Evolutionary conservation across 2,888 invertebrate species (phyloP), one percentile per base, ranked within the genome.

Genomic region (Timema cristinae): DNA sequence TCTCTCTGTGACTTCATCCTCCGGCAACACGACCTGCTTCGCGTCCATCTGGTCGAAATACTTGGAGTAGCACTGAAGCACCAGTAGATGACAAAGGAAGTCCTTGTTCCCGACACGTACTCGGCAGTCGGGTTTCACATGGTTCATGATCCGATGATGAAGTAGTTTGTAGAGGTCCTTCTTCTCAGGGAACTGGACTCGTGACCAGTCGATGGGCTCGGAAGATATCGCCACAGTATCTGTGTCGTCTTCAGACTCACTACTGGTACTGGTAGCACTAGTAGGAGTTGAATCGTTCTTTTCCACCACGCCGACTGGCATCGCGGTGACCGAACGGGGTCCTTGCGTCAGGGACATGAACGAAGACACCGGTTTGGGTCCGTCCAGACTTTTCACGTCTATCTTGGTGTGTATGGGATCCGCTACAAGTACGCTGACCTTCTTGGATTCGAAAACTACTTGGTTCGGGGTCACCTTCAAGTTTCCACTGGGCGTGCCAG

Each of bases 371-470:
- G 32, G 32, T 32, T 49, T 67, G 50, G 8, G 59, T 32, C 32
- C 32, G 32, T 32, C 32, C 32, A 32, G 32, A 32, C 32, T 68
- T 56, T 71, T 82, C 9, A 90, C 86, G 81, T 88, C 87, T 10
- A 90, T 87, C 80, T 88, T 86, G 8, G 89, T 89, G 78, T 85
- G 86, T 66, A 85, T 84, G 0, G 90, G 90, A 81, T 90, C 88
- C 7, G 90, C 89, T 49, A 90, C 85, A 54, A 90, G 80, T 10
- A 90, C 89, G 71, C 90, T 90, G 51, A 90, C 85, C 76, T 89
- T 89, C 73, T 89, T 87, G 4, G 89, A 88, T 80, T 90, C 88
- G 80, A 88, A 90, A 63, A 89, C 89, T 81, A 89, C 90, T 85
- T 90, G 90, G 81, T 89, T 87, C 2, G 90, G 88, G 72, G 87